phyloP scores from a whole-genome alignment of 1,140 invertebrate species.

The Zaprionus davidi region DNA sequence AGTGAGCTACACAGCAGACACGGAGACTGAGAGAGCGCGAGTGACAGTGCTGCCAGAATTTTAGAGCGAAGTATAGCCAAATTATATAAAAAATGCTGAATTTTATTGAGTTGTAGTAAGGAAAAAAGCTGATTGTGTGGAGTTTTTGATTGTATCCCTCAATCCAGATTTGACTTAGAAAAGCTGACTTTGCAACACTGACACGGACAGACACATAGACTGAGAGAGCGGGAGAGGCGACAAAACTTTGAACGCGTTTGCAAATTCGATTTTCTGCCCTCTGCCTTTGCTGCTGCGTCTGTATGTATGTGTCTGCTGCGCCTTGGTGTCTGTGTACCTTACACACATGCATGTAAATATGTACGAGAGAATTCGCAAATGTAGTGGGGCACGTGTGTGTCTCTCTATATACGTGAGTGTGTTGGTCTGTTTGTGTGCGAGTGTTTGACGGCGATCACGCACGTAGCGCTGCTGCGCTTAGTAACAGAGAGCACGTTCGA shows the following conservation, averaged over 20 bases:
- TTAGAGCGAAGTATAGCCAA: no score
- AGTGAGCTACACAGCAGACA: slow-evolving; percentile 14
- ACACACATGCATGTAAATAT: slow-evolving; percentile 30
- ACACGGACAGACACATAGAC: not conserved
- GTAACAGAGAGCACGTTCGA: slow-evolving; percentile 56
- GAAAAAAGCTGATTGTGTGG: no score
- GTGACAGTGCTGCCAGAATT: no score
- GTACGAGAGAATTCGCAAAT: slow-evolving; percentile 70
- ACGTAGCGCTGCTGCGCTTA: slow-evolving; percentile 65
- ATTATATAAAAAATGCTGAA: no score
- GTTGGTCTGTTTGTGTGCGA: slow-evolving; percentile 11
- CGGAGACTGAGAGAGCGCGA: slow-evolving; percentile 12
- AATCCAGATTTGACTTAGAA: no score
- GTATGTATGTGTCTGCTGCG: slow-evolving; percentile 19
- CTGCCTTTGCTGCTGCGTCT: not conserved
- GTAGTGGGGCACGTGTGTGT: slow-evolving; percentile 80
- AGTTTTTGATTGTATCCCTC: no score
- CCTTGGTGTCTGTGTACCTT: slow-evolving; percentile 25
- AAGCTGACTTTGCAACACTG: no score
- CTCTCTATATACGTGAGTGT: slow-evolving; percentile 38
- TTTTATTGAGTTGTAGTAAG: no score
- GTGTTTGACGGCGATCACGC: slow-evolving; percentile 69
- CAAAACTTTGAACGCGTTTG: slow-evolving; percentile 72
- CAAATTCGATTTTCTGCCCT: slow-evolving; percentile 57
- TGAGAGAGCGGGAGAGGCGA: slow-evolving; percentile 24